Conservation (phyloP, 2,113 vertebrate genomes). For the Butorides virescens region DNA sequence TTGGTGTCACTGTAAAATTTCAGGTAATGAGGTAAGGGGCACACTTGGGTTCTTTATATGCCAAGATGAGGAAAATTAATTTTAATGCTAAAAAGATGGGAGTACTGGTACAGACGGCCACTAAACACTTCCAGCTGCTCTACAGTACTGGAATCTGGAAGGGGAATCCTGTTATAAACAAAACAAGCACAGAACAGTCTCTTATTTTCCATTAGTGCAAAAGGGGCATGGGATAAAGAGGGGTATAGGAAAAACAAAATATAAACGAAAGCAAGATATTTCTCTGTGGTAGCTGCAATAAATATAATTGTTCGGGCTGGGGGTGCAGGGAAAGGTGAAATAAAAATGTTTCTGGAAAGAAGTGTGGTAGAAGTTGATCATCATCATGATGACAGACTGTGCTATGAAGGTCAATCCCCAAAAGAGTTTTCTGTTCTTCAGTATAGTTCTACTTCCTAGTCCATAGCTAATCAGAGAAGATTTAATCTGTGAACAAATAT, state of each 20-base stretch:
- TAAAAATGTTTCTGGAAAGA: background rate
- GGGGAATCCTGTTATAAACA: constrained; percentile 6
- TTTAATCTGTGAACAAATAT: background rate
- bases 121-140: constrained; percentile 69
- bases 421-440: background rate
- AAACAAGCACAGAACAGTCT: background rate
- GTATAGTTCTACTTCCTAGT: background rate
- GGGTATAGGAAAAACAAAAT: background rate
- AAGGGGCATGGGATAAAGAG: background rate
- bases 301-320: background rate
- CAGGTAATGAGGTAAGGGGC: constrained; percentile 69
- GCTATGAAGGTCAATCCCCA: background rate
- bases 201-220: background rate
- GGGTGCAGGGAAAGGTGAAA: background rate
- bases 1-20: constrained; percentile 36
- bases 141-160: constrained; percentile 34
- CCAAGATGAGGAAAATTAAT: constrained; percentile 73
- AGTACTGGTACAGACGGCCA: constrained; percentile 44
- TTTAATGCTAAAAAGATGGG: constrained; percentile 69
- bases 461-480: background rate
- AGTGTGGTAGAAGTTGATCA: background rate
- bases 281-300: background rate
- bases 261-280: background rate
- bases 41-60: constrained; percentile 41
- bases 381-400: background rate